phyloP scores from a whole-genome alignment of 2,888 invertebrate genomes.

The Boloria selene region DNA sequence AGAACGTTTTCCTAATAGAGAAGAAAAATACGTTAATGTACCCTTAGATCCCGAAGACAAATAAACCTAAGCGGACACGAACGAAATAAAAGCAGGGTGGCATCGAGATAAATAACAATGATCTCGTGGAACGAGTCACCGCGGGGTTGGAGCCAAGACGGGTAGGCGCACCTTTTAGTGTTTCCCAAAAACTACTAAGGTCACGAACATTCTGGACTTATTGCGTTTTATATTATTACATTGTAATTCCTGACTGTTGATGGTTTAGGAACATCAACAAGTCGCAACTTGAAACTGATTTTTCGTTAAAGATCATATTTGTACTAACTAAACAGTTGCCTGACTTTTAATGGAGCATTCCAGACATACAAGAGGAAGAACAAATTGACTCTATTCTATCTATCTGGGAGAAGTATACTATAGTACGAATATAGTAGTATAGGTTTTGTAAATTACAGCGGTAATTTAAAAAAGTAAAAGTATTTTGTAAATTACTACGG shows the following conservation, averaged over 20 bases:
- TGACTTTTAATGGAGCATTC: no score
- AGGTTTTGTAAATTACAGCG: no score
- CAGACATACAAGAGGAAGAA: no score
- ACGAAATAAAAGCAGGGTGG: conserved; percentile 76
- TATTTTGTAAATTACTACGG: no score
- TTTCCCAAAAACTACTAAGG: conserved; percentile 20
- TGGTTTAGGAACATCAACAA: no score
- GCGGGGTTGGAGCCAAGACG: conserved; percentile 5
- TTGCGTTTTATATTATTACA: background rate
- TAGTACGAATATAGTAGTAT: no score
- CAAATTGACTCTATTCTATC: no score
- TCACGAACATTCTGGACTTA: conserved; percentile 12
- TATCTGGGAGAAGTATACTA: no score
- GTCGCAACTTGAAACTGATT: no score
- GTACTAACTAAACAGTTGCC: no score
- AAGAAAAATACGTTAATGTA: conserved; percentile 83
- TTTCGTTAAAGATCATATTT: no score
- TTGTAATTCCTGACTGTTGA: background rate
- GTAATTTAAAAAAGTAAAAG: no score
- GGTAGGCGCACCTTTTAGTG: conserved; percentile 34
- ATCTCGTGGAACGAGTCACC: conserved; percentile 61
- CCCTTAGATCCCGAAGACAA: conserved; percentile 80
- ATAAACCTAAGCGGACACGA: conserved; percentile 77
- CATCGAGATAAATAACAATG: conserved; percentile 78
- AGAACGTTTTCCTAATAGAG: conserved; percentile 78